These are phyloP conservation scores for Plebejus argus DNA, from an alignment of 2,888 invertebrate genomes.

Conservation along the genomic window DNA sequence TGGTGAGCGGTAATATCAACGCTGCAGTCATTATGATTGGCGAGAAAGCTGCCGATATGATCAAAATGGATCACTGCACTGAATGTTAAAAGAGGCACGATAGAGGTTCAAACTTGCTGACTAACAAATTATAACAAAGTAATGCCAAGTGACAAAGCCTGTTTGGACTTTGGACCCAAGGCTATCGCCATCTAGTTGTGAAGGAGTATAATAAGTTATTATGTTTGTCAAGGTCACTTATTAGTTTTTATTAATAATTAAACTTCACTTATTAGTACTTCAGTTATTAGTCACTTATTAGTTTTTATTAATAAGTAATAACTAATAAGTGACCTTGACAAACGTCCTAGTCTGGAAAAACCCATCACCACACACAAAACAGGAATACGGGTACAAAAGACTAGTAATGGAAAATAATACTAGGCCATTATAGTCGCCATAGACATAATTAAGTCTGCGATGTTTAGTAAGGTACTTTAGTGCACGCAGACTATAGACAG, in stretches of 20 bases:
- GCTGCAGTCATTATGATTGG: slow-evolving; percentile 83
- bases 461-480: not conserved
- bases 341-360: not conserved
- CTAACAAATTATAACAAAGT: too few species aligned
- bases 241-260: too few species aligned
- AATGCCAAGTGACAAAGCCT: not conserved
- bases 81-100: not conserved
- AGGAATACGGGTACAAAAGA: not conserved
- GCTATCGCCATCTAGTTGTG: not conserved
- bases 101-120: too few species aligned
- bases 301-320: too few species aligned
- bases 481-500: not conserved
- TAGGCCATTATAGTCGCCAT: too few species aligned
- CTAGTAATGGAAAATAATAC: not conserved
- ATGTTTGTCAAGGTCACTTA: too few species aligned
- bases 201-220: not conserved
- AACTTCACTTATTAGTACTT: too few species aligned
- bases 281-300: too few species aligned
- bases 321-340: not conserved
- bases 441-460: too few species aligned
- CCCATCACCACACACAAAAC: not conserved
- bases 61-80: slow-evolving; percentile 63
- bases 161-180: not conserved
- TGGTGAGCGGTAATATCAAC: slow-evolving; percentile 81
- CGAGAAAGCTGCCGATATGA: slow-evolving; percentile 82